Conservation (phyloP, 2,888 invertebrate species). For the Carterocephalus palaemon region DNA sequence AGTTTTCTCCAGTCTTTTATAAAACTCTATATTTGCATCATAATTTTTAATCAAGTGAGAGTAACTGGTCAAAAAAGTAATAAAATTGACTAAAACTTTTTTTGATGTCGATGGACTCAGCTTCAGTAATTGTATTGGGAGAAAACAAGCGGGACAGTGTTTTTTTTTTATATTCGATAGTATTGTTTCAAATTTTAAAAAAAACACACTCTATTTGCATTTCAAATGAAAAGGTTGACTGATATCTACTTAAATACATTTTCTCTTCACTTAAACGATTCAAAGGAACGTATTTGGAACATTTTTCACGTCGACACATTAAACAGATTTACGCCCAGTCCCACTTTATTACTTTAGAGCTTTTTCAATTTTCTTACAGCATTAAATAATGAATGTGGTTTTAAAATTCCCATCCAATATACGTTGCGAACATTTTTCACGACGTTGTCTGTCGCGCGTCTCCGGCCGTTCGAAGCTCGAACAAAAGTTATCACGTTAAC, state of each 20-base stretch:
- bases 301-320: conserved; percentile 53
- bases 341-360: conserved; percentile 43
- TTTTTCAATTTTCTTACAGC: conserved; percentile 38
- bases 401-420: conserved; percentile 27
- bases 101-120: no score
- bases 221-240: not conserved
- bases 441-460: conserved; percentile 47
- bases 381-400: conserved; percentile 33
- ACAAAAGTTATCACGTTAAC: conserved; percentile 51
- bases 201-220: no score
- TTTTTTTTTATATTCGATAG: not conserved
- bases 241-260: conserved; percentile 10
- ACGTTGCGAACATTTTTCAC: conserved; percentile 47
- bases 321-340: conserved; percentile 47
- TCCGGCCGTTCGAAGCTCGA: conserved; percentile 41
- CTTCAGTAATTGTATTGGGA: no score
- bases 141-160: not conserved
- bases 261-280: conserved; percentile 31
- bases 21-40: no score
- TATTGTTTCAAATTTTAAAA: no score
- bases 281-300: conserved; percentile 40
- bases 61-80: no score
- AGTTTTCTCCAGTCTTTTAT: no score
- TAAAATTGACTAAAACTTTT: no score
- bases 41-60: no score